phyloP scores from a whole-genome alignment of 2,888 invertebrate species.

The Parascotia fuliginaria region DNA sequence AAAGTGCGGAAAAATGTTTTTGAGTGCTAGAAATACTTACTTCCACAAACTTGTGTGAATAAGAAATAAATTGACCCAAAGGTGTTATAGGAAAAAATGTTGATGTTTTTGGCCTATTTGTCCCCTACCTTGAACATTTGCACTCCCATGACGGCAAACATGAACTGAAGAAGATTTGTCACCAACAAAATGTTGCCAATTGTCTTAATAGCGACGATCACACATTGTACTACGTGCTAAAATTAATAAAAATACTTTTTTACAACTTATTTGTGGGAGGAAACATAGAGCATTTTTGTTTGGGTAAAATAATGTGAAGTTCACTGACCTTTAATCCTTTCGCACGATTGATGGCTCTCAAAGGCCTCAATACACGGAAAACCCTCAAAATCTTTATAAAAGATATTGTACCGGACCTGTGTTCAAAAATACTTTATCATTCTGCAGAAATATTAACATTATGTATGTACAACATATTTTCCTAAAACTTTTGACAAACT shows the following conservation, averaged over 20 bases:
- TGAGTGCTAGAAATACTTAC: constrained; percentile 62
- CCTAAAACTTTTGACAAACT: no score
- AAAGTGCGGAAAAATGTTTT: constrained; percentile 34
- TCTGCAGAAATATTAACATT: background rate
- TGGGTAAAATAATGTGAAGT: background rate
- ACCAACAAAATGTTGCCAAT: constrained; percentile 99
- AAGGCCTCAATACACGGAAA: constrained; percentile 96
- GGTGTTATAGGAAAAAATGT: constrained; percentile 66
- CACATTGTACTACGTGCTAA: constrained; percentile 99
- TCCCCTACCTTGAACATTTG: constrained; percentile 99
- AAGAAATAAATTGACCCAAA: constrained; percentile 70
- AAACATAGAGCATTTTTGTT: background rate
- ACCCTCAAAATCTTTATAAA: constrained; percentile 99
- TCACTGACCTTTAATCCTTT: constrained; percentile 98
- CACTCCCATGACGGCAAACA: constrained; percentile 99
- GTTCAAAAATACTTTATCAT: constrained; percentile 19
- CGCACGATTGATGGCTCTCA: constrained; percentile 99
- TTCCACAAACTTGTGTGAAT: constrained; percentile 44
- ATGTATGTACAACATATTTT: no score
- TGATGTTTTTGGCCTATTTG: constrained; percentile 19
- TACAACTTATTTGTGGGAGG: constrained; percentile 3
- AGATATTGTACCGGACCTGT: constrained; percentile 92
- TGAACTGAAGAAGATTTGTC: constrained; percentile 99
- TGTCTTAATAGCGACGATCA: constrained; percentile 99
- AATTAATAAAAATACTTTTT: constrained; percentile 52